Percentiles rank a stretch among this genome's conserved stretches.
Conservation (phyloP, 35 echinoderm and acorn worm species). For the Amphiura filiformis region DNA sequence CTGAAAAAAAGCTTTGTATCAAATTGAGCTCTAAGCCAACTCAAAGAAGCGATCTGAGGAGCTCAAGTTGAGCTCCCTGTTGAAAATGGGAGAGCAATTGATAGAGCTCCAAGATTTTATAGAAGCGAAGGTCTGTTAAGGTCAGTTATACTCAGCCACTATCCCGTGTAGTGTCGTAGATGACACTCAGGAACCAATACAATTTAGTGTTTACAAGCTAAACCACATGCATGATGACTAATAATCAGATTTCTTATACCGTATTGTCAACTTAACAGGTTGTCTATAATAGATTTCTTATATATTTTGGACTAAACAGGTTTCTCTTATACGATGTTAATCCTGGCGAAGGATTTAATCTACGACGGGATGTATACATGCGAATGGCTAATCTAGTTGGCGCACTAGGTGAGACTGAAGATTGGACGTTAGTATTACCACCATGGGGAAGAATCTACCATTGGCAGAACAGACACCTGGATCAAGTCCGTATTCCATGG, state of each 20-base stretch:
- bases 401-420: constrained; percentile 50
- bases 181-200: too few relatives aligned
- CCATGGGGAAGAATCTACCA: constrained; percentile 96
- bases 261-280: neutral
- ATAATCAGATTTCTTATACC: neutral
- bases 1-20: too few relatives aligned
- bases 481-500: constrained; percentile 87
- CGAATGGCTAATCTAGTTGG: constrained; percentile 84
- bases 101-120: too few relatives aligned
- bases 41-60: too few relatives aligned
- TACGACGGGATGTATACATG: constrained; percentile 97
- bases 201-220: neutral
- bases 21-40: too few relatives aligned
- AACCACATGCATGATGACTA: neutral
- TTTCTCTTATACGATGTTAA: constrained; percentile 91
- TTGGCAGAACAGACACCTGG: constrained; percentile 75
- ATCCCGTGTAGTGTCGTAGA: too few relatives aligned
- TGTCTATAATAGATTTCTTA: neutral
- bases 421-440: constrained; percentile 89
- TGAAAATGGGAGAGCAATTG: too few relatives aligned
- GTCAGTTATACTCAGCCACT: too few relatives aligned
- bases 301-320: constrained; percentile 35
- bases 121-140: too few relatives aligned
- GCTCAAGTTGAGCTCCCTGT: too few relatives aligned
- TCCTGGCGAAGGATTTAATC: constrained; percentile 94